phyloP scores from a whole-genome alignment of 2,888 invertebrate species.

The Marasmarcha lunaedactyla region DNA sequence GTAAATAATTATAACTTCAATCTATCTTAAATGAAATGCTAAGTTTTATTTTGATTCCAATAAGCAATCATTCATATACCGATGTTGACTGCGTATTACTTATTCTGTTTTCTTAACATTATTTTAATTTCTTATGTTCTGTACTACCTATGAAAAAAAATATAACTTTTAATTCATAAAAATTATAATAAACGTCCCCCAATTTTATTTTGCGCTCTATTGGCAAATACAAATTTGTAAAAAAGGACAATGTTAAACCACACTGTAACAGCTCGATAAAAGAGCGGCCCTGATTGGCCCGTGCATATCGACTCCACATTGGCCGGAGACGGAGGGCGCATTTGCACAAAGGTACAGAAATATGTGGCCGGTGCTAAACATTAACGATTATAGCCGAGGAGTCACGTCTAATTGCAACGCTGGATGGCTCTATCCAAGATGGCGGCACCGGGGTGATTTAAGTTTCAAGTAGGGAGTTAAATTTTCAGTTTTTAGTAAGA shows the following conservation, averaged over 20 bases:
- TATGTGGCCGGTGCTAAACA: conserved; percentile 66
- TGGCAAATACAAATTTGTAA: conserved; percentile 3
- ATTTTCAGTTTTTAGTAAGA: too few relatives aligned
- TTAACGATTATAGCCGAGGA: conserved; percentile 66
- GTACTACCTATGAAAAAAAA: too few relatives aligned
- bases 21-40: too few relatives aligned
- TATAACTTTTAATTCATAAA: too few relatives aligned
- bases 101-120: too few relatives aligned
- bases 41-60: too few relatives aligned
- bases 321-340: conserved; percentile 44
- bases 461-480: neutral
- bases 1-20: too few relatives aligned
- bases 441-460: conserved; percentile 8
- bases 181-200: too few relatives aligned
- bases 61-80: too few relatives aligned
- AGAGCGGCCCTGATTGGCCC: conserved; percentile 22
- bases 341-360: conserved; percentile 63
- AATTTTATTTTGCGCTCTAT: too few relatives aligned
- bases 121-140: too few relatives aligned
- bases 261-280: conserved; percentile 12
- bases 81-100: too few relatives aligned
- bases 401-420: conserved; percentile 65
- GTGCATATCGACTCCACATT: conserved; percentile 12
- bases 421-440: conserved; percentile 29
- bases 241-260: neutral